Conservation (phyloP, 2,888 invertebrate genomes). For the Pristionchus entomophagus region DNA sequence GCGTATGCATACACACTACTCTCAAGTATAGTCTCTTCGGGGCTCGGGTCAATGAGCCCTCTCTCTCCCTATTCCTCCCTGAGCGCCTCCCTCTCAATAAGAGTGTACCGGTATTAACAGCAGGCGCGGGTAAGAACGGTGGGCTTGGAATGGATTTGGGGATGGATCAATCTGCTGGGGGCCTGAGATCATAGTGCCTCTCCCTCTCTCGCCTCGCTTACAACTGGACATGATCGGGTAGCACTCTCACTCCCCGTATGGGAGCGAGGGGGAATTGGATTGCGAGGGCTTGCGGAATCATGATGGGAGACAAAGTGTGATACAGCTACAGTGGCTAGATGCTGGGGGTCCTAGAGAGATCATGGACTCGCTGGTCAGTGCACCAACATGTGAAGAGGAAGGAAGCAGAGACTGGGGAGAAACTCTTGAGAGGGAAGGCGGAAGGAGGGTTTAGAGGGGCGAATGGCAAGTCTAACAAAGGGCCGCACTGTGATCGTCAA, state of each 20-base stretch:
- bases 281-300: background rate
- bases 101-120: constrained; percentile 33
- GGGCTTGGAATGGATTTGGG: background rate
- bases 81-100: background rate
- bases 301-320: background rate
- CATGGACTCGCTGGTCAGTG: background rate
- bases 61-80: background rate
- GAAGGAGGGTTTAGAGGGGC: constrained; percentile 3
- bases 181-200: background rate
- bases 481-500: background rate
- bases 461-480: constrained; percentile 11
- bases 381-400: background rate
- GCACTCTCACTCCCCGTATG: background rate
- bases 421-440: constrained; percentile 23
- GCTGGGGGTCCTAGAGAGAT: too few species aligned
- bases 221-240: background rate
- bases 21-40: background rate
- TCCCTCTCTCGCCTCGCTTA: background rate
- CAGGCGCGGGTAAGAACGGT: background rate
- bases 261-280: background rate
- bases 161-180: background rate
- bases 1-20: background rate
- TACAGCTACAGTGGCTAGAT: too few species aligned
- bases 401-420: background rate
- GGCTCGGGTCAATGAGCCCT: background rate